Percentiles rank a stretch among this genome's conserved stretches.
Evolutionary conservation across 2,113 vertebrate genomes (phyloP).

Genomic region (Bothrops jararaca): DNA sequence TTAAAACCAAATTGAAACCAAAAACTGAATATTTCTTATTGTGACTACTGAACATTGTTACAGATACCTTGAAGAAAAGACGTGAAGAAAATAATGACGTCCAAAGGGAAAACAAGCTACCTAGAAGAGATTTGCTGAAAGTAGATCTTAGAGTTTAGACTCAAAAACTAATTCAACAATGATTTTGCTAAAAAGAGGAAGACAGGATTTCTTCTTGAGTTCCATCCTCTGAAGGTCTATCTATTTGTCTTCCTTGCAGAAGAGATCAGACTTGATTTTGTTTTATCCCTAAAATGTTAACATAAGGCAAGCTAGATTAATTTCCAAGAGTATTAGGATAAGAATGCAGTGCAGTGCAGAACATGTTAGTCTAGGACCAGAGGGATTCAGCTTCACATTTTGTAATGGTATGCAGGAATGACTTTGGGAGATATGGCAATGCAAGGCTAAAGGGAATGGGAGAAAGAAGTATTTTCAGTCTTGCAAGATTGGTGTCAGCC

Average conservation of each 20-base stretch:
- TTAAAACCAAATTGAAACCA: background rate
- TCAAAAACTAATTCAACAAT: background rate
- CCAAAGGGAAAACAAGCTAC: background rate
- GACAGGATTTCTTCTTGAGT: background rate
- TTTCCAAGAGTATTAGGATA: background rate
- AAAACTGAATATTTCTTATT: background rate
- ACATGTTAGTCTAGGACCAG: background rate
- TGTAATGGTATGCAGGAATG: background rate
- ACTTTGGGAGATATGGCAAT: background rate
- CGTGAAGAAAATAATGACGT: background rate
- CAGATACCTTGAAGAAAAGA: background rate
- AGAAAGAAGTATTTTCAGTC: background rate
- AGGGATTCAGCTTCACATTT: background rate
- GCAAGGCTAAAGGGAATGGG: background rate
- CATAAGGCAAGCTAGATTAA: background rate
- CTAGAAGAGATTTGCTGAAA: background rate
- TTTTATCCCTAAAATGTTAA: background rate
- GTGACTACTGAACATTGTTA: background rate
- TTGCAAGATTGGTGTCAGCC: background rate
- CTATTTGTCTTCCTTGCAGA: background rate
- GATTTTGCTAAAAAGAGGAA: background rate
- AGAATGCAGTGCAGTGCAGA: background rate
- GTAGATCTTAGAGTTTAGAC: background rate
- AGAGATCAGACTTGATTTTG: background rate
- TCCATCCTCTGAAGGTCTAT: background rate